phyloP scores from a whole-genome alignment of 2,113 vertebrate genomes.

The Crotalus tigris region DNA sequence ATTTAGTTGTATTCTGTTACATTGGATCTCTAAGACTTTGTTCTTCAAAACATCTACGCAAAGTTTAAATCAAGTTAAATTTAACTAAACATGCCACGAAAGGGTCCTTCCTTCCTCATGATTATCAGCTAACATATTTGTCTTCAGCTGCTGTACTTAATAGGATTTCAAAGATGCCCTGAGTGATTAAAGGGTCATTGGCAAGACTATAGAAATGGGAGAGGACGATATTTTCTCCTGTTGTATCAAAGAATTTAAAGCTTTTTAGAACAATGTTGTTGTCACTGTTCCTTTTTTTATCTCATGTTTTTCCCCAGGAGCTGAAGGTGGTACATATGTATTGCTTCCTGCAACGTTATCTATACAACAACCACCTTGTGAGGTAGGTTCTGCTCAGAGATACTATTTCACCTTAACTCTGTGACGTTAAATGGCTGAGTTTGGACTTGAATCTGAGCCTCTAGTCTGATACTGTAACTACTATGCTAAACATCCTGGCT shows the following conservation, averaged over 20 bases:
- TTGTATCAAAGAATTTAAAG: background rate
- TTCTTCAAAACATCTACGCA: background rate
- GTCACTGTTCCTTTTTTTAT: background rate
- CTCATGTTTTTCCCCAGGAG: background rate
- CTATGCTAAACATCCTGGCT: background rate
- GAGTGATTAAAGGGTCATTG: background rate
- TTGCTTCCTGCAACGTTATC: background rate
- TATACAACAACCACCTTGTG: background rate
- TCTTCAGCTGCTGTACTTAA: background rate
- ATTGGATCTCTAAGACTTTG: background rate
- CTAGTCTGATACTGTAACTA: background rate
- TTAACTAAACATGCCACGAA: background rate
- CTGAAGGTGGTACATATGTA: background rate
- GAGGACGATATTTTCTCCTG: background rate
- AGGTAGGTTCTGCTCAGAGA: background rate
- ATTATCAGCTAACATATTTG: background rate
- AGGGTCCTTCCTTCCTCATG: background rate
- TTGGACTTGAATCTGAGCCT: background rate
- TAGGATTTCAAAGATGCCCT: background rate
- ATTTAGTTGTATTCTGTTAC: background rate
- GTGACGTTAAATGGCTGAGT: background rate
- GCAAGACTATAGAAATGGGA: background rate
- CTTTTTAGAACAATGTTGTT: background rate
- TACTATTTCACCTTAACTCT: background rate
- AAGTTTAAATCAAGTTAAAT: background rate